These are phyloP conservation scores for Eledona agricola DNA, from an alignment of 2,888 invertebrate genomes.

Conservation along the genomic window DNA sequence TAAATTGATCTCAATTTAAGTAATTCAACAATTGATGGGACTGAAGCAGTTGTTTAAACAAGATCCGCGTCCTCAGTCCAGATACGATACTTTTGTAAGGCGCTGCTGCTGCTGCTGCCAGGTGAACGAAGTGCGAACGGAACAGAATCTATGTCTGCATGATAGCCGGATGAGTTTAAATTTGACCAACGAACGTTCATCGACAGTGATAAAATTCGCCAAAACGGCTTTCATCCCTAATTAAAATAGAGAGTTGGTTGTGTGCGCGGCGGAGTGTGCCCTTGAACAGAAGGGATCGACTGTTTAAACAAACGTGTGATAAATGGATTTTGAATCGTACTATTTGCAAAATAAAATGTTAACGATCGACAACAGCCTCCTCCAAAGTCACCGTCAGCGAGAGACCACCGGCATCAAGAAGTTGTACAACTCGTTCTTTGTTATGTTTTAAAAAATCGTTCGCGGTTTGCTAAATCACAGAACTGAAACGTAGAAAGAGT, in stretches of 20 bases:
- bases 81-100: slow-evolving; percentile 30
- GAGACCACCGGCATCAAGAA: slow-evolving; percentile 88
- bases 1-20: slow-evolving; percentile 58
- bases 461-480: slow-evolving; percentile 37
- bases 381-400: slow-evolving; percentile 83
- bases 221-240: slow-evolving; percentile 52
- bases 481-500: slow-evolving; percentile 36
- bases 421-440: slow-evolving; percentile 87
- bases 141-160: slow-evolving; percentile 10
- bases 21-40: slow-evolving; percentile 51
- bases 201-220: slow-evolving; percentile 50
- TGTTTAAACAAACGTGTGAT: slow-evolving; percentile 51
- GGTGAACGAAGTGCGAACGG: slow-evolving; percentile 6
- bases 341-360: slow-evolving; percentile 68
- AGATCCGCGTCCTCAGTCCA: slow-evolving; percentile 40
- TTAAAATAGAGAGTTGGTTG: slow-evolving; percentile 26
- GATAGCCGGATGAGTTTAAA: slow-evolving; percentile 22
- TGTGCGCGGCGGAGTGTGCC: slow-evolving; percentile 36
- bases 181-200: slow-evolving; percentile 13
- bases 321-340: slow-evolving; percentile 62
- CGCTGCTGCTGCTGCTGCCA: slow-evolving; percentile 10
- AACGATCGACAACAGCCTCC: slow-evolving; percentile 76
- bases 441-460: slow-evolving; percentile 75
- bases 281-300: slow-evolving; percentile 44
- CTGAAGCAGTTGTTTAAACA: slow-evolving; percentile 46